Conservation (phyloP, 2,888 invertebrate genomes). For the Limnephilus marmoratus region DNA sequence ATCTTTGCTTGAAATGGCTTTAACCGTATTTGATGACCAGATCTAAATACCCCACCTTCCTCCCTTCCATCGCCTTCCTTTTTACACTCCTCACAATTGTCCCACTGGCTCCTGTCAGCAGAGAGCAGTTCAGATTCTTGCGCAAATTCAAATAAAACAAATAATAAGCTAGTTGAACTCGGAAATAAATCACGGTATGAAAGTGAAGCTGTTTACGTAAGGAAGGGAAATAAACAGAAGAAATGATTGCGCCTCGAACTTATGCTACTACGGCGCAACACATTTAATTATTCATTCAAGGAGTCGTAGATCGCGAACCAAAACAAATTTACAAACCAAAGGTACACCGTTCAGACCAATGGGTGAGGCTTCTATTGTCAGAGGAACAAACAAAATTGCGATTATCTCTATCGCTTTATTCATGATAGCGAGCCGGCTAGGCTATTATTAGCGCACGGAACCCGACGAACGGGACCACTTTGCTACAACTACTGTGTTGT, state of each 20-base stretch:
- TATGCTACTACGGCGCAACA: neutral
- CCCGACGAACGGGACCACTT: neutral
- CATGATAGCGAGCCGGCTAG: neutral
- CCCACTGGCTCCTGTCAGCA: neutral
- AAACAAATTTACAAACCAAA: neutral
- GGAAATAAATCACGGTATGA: too few species aligned
- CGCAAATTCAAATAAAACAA: too few species aligned
- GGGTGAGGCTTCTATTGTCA: neutral
- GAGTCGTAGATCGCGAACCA: neutral
- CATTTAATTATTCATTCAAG: neutral
- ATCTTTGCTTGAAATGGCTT: too few species aligned
- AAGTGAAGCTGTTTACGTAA: neutral
- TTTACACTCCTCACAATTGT: too few species aligned
- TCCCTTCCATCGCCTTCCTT: too few species aligned
- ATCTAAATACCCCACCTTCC: too few species aligned
- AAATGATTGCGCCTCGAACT: neutral
- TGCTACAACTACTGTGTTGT: neutral
- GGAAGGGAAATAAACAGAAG: neutral
- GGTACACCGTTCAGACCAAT: neutral
- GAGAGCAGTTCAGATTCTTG: too few species aligned
- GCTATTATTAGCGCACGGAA: neutral
- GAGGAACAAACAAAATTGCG: neutral
- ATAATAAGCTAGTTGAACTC: too few species aligned
- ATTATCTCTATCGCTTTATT: neutral
- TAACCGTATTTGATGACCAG: too few species aligned